These are phyloP conservation scores for Pristionchus exspectatus DNA, from an alignment of 2,888 invertebrate species.

Conservation along the genomic window DNA sequence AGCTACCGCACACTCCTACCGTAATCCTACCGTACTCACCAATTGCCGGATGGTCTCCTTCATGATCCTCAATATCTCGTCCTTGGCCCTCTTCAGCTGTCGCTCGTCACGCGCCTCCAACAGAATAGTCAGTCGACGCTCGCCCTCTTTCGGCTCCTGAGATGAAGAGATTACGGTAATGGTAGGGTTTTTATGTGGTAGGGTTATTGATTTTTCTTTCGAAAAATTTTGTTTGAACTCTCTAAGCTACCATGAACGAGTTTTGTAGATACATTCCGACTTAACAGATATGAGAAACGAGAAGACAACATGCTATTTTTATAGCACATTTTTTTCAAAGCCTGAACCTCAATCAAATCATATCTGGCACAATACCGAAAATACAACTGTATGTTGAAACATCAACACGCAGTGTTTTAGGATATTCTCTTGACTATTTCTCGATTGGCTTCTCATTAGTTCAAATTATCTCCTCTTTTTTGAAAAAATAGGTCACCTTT, in stretches of 20 bases:
- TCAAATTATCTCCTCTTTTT: too few species aligned
- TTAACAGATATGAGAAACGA: background rate
- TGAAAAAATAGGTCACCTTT: conserved; percentile 82
- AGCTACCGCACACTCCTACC: background rate
- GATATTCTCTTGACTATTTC: too few species aligned
- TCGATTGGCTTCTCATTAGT: too few species aligned
- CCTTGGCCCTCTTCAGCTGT: conserved; percentile 95
- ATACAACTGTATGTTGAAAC: too few species aligned
- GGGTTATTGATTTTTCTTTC: background rate
- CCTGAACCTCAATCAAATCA: too few species aligned
- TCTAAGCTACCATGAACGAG: too few species aligned
- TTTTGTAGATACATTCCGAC: background rate
- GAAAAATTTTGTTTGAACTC: background rate
- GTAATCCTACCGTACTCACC: conserved; percentile 67
- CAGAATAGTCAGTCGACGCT: conserved; percentile 96
- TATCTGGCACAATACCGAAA: too few species aligned
- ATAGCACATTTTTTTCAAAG: too few species aligned
- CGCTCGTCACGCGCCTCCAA: conserved; percentile 98
- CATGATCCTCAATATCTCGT: conserved; percentile 96
- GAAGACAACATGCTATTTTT: too few species aligned
- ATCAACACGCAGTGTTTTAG: too few species aligned
- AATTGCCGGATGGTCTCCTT: conserved; percentile 97
- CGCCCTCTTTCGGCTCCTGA: conserved; percentile 88
- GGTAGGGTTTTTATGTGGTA: too few species aligned
- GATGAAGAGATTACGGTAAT: background rate